Conservation (phyloP, 2,888 invertebrate species). For the Plagodis dolabraria region DNA sequence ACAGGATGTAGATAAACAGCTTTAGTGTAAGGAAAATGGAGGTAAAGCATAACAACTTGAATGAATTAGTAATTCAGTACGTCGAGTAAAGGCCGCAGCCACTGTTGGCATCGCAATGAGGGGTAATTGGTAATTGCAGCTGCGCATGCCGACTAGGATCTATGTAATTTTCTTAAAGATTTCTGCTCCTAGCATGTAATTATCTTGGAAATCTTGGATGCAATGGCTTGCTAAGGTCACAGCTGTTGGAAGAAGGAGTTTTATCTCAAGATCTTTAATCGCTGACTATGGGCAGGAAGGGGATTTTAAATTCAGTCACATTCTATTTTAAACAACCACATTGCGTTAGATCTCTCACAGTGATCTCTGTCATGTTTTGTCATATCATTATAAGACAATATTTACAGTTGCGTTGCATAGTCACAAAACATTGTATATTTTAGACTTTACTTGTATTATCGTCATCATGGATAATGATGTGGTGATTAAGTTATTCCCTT, state of each 20-base stretch:
- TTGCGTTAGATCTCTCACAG: too few relatives aligned
- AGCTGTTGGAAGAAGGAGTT: conserved; percentile 1
- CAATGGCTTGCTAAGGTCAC: conserved; percentile 10
- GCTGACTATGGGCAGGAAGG: neutral
- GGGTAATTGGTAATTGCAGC: conserved; percentile 35
- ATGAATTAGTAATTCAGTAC: conserved; percentile 34
- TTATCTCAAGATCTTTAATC: neutral
- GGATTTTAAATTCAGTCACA: too few relatives aligned
- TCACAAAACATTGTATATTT: too few relatives aligned
- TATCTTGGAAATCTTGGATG: conserved; percentile 10
- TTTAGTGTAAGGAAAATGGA: conserved; percentile 9
- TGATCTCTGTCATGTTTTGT: too few relatives aligned
- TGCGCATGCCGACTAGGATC: conserved; percentile 28
- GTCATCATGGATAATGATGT: too few relatives aligned
- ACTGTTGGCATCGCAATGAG: conserved; percentile 34
- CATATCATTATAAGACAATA: too few relatives aligned
- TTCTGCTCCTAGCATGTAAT: conserved; percentile 18
- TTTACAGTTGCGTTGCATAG: too few relatives aligned
- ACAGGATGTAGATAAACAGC: conserved; percentile 29
- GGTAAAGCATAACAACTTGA: conserved; percentile 11
- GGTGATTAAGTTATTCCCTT: too few relatives aligned
- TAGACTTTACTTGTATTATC: too few relatives aligned
- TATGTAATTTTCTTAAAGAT: conserved; percentile 26
- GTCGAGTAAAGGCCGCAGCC: conserved; percentile 22
- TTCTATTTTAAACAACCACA: too few relatives aligned